Percentiles rank a stretch among this genome's conserved stretches.
These are phyloP conservation scores for Ferdinandea cuprea DNA, from an alignment of 2,888 invertebrate genomes.

Conservation along the genomic window DNA sequence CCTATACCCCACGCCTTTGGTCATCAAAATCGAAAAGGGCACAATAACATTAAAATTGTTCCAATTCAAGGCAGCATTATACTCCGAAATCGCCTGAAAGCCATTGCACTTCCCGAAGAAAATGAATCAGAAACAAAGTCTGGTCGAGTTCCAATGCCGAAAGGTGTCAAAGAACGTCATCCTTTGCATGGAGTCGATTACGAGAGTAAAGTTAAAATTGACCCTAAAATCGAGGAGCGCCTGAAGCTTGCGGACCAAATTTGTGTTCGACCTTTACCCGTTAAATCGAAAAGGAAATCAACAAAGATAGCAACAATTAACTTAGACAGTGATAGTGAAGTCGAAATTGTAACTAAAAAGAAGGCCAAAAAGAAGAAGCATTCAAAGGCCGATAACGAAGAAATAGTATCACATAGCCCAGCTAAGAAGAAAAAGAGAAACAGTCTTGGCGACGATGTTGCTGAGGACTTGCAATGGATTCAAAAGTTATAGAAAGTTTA, in stretches of 20 bases:
- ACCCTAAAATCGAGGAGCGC: slow-evolving; percentile 67
- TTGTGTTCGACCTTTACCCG: slow-evolving; percentile 43
- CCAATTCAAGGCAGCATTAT: slow-evolving; percentile 76
- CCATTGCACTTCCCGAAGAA: slow-evolving; percentile 56
- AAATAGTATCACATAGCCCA: neutral
- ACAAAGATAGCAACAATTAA: slow-evolving; percentile 23
- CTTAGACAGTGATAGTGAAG: slow-evolving; percentile 69
- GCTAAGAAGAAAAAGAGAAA: slow-evolving; percentile 65
- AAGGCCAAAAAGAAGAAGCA: slow-evolving; percentile 67
- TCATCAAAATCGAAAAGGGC: slow-evolving; percentile 74
- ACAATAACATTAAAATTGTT: slow-evolving; percentile 75
- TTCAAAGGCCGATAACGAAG: slow-evolving; percentile 56
- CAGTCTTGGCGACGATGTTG: slow-evolving; percentile 52
- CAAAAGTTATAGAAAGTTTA: slow-evolving; percentile 66
- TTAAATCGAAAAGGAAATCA: slow-evolving; percentile 33
- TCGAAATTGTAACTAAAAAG: slow-evolving; percentile 63
- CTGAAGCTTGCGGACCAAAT: slow-evolving; percentile 74
- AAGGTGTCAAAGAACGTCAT: slow-evolving; percentile 77
- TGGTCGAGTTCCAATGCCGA: slow-evolving; percentile 75
- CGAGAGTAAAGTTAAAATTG: slow-evolving; percentile 72
- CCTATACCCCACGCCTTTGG: slow-evolving; percentile 75
- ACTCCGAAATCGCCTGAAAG: slow-evolving; percentile 76
- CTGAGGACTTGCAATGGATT: slow-evolving; percentile 76
- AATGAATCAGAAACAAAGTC: slow-evolving; percentile 40
- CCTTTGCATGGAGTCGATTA: slow-evolving; percentile 77